Evolutionary conservation across 2,888 invertebrate species (phyloP), one percentile per base, ranked within the genome.

Genomic region (Coelopa pilipes): DNA sequence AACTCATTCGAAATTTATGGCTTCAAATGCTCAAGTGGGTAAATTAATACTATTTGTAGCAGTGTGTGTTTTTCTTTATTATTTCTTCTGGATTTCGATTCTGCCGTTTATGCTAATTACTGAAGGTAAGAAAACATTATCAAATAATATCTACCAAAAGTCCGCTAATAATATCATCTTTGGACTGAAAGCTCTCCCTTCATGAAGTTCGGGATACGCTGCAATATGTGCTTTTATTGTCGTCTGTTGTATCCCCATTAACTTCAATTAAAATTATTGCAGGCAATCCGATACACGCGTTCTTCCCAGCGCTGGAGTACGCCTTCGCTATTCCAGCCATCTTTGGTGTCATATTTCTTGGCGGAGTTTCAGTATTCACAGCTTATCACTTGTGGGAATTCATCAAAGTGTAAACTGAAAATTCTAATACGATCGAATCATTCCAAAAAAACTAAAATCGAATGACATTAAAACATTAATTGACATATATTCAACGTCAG

Each of bases 31-130:
- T 57, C 85, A 88, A 76, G 84, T 89, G 74, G 93, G 93, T 69
- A 90, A 90, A 87, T 78, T 89, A 68, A 86, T 91, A 78, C 87
- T 93, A 79, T 88, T 89, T 75, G 79, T 88, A 4, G 90, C 90
- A 5, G 83, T 89, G 7, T 82, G 88, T 13, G 80, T 90, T 72
- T 92, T 92, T 80, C 78, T 89, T 0, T 89, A 92, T 80, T 89
- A 92, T 76, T 89, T 91, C 50, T 85, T 91, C 74, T 93, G 93
- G 93, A 87, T 93, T 19, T 90, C 92, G 74, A 90, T 91, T 63
- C 89, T 92, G 79, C 93, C 93, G 1, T 93, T 93, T 81, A 90
- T 92, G 80, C 89, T 90, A 71, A 88, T 90, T 78, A 90, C 90
- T 82, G 88, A 90, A 88, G 90, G 92, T 89, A 82, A 81, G 84